phyloP scores from a whole-genome alignment of 2,113 vertebrate genomes.

The Cebidichthys violaceus region DNA sequence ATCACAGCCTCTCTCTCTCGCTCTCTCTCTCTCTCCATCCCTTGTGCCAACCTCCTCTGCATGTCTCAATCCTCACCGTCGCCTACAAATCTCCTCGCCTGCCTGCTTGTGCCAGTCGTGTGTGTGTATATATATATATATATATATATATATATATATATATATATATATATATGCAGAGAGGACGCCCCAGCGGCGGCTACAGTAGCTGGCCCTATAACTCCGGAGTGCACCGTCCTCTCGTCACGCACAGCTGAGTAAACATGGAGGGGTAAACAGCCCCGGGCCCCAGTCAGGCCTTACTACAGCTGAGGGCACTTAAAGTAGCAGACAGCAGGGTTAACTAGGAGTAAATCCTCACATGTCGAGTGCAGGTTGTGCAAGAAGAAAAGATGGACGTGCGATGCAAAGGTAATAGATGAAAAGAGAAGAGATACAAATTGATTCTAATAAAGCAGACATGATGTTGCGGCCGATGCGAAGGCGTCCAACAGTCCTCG shows the following conservation, averaged over 20 bases:
- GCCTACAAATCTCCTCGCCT: slow-evolving; percentile 61
- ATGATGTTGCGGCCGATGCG: not conserved
- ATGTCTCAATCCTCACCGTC: slow-evolving; percentile 30
- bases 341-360: slow-evolving; percentile 54
- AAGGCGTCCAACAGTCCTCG: slow-evolving; percentile 1
- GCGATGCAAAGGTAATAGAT: not conserved
- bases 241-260: slow-evolving; percentile 60
- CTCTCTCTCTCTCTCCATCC: not conserved
- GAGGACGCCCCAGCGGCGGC: slow-evolving; percentile 33
- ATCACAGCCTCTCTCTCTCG: not conserved
- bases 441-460: not conserved
- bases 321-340: slow-evolving; percentile 53
- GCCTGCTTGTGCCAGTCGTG: slow-evolving; percentile 40
- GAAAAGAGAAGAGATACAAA: not conserved
- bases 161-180: no score
- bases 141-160: no score
- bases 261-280: slow-evolving; percentile 67
- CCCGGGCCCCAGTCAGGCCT: slow-evolving; percentile 27
- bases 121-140: no score
- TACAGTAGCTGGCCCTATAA: slow-evolving; percentile 3
- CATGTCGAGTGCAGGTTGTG: slow-evolving; percentile 21
- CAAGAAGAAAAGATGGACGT: not conserved
- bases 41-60: slow-evolving; percentile 38
- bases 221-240: slow-evolving; percentile 30
- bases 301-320: slow-evolving; percentile 34